Percentiles rank a stretch among this genome's conserved stretches.
Conservation (phyloP, 2,888 invertebrate genomes). For the Notocelia uddmanniana region DNA sequence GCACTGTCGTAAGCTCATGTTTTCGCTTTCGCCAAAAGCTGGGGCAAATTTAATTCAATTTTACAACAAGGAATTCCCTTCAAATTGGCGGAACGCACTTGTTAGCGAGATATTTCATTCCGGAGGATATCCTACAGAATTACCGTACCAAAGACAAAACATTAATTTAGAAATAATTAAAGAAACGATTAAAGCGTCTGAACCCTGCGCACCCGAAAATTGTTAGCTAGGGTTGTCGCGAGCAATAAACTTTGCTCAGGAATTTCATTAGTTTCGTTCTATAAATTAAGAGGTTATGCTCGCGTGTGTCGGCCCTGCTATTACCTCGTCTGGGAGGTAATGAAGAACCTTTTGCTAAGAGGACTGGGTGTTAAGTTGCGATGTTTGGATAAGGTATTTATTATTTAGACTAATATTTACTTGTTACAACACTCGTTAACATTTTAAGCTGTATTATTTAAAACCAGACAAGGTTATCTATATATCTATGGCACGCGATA, state of each 20-base stretch:
- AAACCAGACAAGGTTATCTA: too few relatives aligned
- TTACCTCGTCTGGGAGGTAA: slow-evolving; percentile 81
- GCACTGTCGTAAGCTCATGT: background rate
- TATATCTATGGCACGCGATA: too few relatives aligned
- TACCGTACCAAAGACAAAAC: slow-evolving; percentile 65
- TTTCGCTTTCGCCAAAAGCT: slow-evolving; percentile 25
- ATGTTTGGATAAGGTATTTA: slow-evolving; percentile 57
- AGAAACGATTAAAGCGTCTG: slow-evolving; percentile 78
- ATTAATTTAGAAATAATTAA: slow-evolving; percentile 83
- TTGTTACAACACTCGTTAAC: too few relatives aligned
- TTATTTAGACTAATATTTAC: background rate
- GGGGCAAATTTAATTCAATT: slow-evolving; percentile 25
- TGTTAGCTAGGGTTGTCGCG: slow-evolving; percentile 82
- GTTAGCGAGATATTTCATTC: slow-evolving; percentile 51
- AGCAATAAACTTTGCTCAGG: slow-evolving; percentile 82
- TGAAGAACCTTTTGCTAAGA: slow-evolving; percentile 74
- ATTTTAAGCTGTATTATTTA: too few relatives aligned
- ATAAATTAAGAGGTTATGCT: slow-evolving; percentile 86
- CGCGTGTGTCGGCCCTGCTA: slow-evolving; percentile 84
- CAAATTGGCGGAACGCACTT: slow-evolving; percentile 39
- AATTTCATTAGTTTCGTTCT: slow-evolving; percentile 86
- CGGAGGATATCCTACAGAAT: slow-evolving; percentile 58
- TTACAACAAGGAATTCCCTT: slow-evolving; percentile 29
- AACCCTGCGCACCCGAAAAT: slow-evolving; percentile 73
- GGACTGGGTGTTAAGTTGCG: slow-evolving; percentile 51